phyloP scores from a whole-genome alignment of 2,888 invertebrate genomes.

The Cheilosia grossa region DNA sequence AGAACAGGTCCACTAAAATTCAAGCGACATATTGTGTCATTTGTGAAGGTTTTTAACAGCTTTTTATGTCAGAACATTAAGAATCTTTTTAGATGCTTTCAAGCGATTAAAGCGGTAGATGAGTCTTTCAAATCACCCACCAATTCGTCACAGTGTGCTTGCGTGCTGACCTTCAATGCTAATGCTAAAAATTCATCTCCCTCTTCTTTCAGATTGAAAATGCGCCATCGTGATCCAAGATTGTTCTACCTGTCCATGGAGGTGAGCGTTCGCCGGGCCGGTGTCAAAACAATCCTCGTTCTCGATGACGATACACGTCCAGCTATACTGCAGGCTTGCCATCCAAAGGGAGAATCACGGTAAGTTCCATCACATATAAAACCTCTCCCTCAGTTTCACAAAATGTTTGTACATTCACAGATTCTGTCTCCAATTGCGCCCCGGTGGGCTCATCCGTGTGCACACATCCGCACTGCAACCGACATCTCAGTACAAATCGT shows the following conservation, averaged over 20 bases:
- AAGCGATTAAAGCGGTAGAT: too few relatives aligned
- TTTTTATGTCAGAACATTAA: too few relatives aligned
- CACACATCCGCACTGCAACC: constrained; percentile 96
- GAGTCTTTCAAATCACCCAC: too few relatives aligned
- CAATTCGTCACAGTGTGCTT: too few relatives aligned
- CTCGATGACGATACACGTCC: constrained; percentile 95
- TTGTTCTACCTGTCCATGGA: constrained; percentile 98
- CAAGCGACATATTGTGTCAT: too few relatives aligned
- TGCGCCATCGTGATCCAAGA: constrained; percentile 95
- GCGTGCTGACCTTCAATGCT: too few relatives aligned
- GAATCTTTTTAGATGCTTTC: too few relatives aligned
- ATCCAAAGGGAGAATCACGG: constrained; percentile 96
- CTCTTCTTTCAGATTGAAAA: constrained; percentile 84
- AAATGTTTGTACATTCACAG: constrained; percentile 80
- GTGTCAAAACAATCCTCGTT: constrained; percentile 91
- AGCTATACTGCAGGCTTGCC: constrained; percentile 95
- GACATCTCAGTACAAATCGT: constrained; percentile 95
- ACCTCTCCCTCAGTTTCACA: neutral
- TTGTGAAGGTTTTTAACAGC: too few relatives aligned
- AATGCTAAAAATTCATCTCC: too few relatives aligned
- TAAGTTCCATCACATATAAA: constrained; percentile 78
- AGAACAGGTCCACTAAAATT: too few relatives aligned
- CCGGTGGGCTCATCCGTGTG: constrained; percentile 95
- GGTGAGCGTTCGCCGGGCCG: constrained; percentile 93
- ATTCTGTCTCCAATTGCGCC: constrained; percentile 93